Conservation (phyloP, 2,113 vertebrate species). For the Bambusicola thoracicus region DNA sequence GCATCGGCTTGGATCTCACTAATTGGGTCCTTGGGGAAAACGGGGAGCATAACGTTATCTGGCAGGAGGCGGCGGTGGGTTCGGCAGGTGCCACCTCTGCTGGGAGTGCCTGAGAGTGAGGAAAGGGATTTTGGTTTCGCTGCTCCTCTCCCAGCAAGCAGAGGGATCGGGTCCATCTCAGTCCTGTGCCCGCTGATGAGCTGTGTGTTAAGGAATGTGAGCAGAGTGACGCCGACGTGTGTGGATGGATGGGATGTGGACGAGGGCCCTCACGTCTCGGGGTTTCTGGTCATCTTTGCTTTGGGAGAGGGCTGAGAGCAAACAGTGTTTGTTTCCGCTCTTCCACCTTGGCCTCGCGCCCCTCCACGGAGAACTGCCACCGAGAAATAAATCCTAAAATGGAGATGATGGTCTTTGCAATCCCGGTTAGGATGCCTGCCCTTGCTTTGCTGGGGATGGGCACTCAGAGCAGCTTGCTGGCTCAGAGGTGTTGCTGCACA, state of each 20-base stretch:
- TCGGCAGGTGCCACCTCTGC: not conserved
- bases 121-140: not conserved
- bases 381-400: not conserved
- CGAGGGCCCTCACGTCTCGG: not conserved
- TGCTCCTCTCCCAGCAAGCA: not conserved
- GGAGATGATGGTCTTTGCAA: not conserved
- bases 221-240: not conserved
- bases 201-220: not conserved
- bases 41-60: accelerated
- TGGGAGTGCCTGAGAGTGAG: not conserved
- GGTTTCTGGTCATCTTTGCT: not conserved
- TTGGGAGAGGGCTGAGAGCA: not conserved
- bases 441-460: not conserved
- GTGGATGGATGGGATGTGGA: not conserved
- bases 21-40: not conserved
- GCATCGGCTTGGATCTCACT: not conserved
- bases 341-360: not conserved
- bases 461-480: not conserved
- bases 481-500: no score
- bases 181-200: not conserved
- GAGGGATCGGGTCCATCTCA: not conserved
- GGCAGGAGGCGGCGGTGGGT: not conserved
- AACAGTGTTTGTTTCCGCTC: not conserved
- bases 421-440: not conserved
- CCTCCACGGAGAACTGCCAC: not conserved